Evolutionary conservation across 2,888 invertebrate genomes (phyloP), one percentile per base, ranked within the genome.

Genomic region (Drosophila parthenogenetica): DNA sequence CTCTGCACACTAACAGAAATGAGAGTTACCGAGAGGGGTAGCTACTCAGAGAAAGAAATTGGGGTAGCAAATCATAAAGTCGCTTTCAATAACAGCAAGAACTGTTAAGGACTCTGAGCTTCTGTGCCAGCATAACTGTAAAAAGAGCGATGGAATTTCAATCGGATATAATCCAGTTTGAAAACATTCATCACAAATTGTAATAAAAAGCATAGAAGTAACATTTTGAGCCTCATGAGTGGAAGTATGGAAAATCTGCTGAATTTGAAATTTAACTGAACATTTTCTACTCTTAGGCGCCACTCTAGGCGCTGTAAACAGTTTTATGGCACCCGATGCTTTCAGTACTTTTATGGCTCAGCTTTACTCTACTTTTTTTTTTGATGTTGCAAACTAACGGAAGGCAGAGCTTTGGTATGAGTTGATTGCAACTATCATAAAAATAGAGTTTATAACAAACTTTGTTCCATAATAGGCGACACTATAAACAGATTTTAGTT

Each of bases 361-460:
- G 73, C 69, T 76, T 72, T 73, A 66, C 63, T 10, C 45, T 35
- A 11, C 2, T 35, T 35, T 35, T 35, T 35, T 11, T 35, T 13
- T 13, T 35, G 1, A n/a, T n/a, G n/a, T n/a, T 35, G 35, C 13
- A 13, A 35, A 55, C 22, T n/a, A 43, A 43, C 32, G 11, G 40
- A 7, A 29, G 39, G 49, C 25, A 55, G 61, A 83, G 83, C 83
- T 83, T 82, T 82, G 70, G 73, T 48, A 19, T 69, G 88, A 55
- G 88, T 62, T 50, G 59, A 67, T 48, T 78, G 79, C 67, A 67
- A 67, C 72, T 73, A 79, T 72, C 71, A 69, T 73, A 53, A 68
- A 69, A 73, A 62, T 67, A 35, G 17, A 49, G 66, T 85, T 83
- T 77, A 85, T 83, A 76, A 64, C 86, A 77, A 62, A 64, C 50